Percentiles rank a stretch among this genome's conserved stretches.
These are phyloP conservation scores for Ylistrum balloti DNA, from an alignment of 1,140 invertebrate genomes.

Conservation along the genomic window DNA sequence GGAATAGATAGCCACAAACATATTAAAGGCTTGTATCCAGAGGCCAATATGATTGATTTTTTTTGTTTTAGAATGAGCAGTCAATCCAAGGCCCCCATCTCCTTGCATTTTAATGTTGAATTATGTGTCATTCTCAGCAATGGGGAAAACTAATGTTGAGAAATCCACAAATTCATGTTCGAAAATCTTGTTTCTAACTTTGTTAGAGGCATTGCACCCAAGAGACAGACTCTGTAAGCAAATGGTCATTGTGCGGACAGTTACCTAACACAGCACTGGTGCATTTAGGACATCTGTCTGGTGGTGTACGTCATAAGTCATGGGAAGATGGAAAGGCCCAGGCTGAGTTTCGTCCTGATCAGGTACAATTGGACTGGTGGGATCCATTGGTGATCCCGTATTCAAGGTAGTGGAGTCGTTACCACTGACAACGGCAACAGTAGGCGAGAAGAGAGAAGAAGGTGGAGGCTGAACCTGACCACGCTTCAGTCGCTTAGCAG, in stretches of 20 bases:
- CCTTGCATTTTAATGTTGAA: not conserved
- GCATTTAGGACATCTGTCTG: not conserved
- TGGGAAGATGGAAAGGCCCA: no score
- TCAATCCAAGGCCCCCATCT: not conserved
- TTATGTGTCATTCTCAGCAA: not conserved
- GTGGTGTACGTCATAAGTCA: no score
- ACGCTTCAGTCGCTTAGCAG: no score
- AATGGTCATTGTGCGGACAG: not conserved
- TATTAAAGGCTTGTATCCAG: not conserved
- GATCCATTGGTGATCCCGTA: no score
- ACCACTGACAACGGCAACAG: no score
- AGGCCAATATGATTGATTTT: not conserved
- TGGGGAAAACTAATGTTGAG: not conserved
- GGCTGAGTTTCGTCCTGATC: no score
- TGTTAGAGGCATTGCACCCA: not conserved
- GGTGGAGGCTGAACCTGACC: no score
- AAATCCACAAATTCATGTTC: not conserved
- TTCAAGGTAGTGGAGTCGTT: no score
- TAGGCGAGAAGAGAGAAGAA: no score
- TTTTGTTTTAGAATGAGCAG: not conserved
- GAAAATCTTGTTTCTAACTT: not conserved
- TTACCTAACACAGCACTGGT: not conserved
- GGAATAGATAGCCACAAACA: not conserved
- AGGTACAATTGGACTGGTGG: no score
- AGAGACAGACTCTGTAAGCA: not conserved